Evolutionary conservation across 1,140 invertebrate genomes (phyloP), one percentile per base, ranked within the genome.

Genomic region (Condylostylus longicornis): DNA sequence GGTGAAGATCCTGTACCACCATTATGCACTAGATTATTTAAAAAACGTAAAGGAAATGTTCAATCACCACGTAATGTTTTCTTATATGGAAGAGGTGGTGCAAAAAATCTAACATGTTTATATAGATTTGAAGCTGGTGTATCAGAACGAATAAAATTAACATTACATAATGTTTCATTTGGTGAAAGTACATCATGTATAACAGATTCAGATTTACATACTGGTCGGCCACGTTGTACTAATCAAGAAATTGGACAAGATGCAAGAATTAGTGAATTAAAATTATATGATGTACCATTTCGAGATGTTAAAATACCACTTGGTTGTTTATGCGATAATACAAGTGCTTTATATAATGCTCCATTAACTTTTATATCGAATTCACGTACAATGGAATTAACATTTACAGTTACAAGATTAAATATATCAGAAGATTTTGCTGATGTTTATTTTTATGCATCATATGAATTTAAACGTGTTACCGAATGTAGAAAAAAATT

Each of bases 11-110:
- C 65, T 5, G 72, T 77, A n/a, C 77, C 73, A 13, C 61, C 57
- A 9, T 51, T 64, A 0, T 64, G 62, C 20, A 61, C 62, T 9
- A 47, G 61, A 30, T 39, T 63, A 25, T 63, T 64, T 43, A 51
- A 50, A 23, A 63, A 63, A 31, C 50, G 54, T 19, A 54, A 55
- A 35, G 57, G 57, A 41, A 59, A 59, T 35, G 51, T 60, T 18
- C 57, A 59, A 38, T 52, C 59, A 23, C 57, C 69, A 0, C 58
- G 75, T 13, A 83, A 86, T 49, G 74, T 82, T 2, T 75, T 83
- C 43, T 67, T 83, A 14, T 83, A 75, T 45, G 82, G 82, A 0
- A 63, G 81, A 13, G 82, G 82, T 1, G 81, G 82, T 5, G 71
- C 72, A n/a, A 65, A 58, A 20, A 72, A 75, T 39, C 50, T 85